Evolutionary conservation across 1,140 invertebrate species (phyloP), one percentile per base, ranked within the genome.

Genomic region (Zaprionus capensis): DNA sequence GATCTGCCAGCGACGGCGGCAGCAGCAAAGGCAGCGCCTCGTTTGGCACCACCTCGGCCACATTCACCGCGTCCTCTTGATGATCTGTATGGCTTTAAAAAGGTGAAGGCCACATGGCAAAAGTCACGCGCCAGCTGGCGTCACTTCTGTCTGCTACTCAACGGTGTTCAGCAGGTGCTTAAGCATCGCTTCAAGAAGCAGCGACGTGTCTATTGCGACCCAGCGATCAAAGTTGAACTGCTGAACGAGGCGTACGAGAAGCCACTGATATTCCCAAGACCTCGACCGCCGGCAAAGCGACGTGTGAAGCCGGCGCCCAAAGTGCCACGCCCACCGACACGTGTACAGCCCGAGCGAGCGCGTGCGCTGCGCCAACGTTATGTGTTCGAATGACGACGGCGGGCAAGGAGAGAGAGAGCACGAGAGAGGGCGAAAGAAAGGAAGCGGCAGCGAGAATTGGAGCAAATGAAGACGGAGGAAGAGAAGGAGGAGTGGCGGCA

Each of bases 121-220:
- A 91, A 81, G 26, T 56, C 82, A 2, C 70, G 82, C 5, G 82
- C 75, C 24, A 90, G 86, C 55, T 91, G 83, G 75, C 72, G 86
- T 3, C 74, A 87, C 5, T 91, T 86, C 75, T 80, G 73, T 22
- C 31, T 73, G 6, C 61, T 78, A 2, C 49, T 86, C 4, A 77
- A 76, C 20, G 63, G 67, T 1, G 68, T 86, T 0, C 86, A 91
- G 26, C 66, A 79, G 36, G 78, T 91, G 36, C 82, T 91, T 6
- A 91, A 86, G 64, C 26, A 62, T 5, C 46, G 44, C 4, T 91
- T 82, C 17, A 91, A 91, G 41, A 65, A 72, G 22, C 26, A 62
- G 28, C 80, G 87, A 22, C 82, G 73, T 0, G 82, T 91, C 4
- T 83, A 91, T 26, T 38, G 53, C 12, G 9, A 15, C 6, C 71